Conservation (phyloP, 1,140 invertebrate species). For the Trichonephila inaurata region DNA sequence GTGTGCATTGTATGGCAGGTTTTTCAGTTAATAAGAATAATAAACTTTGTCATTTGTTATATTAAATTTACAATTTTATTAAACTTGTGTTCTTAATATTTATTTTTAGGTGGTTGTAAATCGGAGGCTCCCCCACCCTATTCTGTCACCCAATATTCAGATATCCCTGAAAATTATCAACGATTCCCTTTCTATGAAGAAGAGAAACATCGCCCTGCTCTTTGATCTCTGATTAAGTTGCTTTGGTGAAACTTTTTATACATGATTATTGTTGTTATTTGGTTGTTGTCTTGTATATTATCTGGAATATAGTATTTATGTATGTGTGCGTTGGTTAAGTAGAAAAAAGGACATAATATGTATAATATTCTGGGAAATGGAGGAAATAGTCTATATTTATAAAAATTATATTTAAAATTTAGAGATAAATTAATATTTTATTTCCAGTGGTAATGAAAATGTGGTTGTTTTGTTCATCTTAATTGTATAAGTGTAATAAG, state of each 20-base stretch:
- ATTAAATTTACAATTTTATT: no score
- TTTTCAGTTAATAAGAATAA: no score
- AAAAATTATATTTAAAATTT: conserved; percentile 8
- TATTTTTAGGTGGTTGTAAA: conserved; percentile 40
- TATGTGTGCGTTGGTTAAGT: not conserved
- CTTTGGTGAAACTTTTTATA: not conserved
- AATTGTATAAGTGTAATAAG: not conserved
- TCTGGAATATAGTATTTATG: conserved; percentile 57
- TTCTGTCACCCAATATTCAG: conserved; percentile 55
- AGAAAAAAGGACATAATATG: not conserved
- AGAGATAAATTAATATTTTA: not conserved
- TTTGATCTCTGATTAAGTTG: conserved; percentile 1
- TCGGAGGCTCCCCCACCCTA: conserved; percentile 64
- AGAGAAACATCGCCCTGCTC: conserved; percentile 1
- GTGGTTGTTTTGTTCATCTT: not conserved
- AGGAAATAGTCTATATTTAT: conserved; percentile 10
- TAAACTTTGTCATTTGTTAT: no score
- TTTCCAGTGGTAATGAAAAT: not conserved
- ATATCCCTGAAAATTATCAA: conserved; percentile 62
- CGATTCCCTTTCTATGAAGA: conserved; percentile 59
- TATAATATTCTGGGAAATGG: not conserved
- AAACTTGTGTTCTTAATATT: not conserved
- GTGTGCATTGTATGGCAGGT: no score
- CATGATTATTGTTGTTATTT: conserved; percentile 11
- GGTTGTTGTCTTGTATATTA: conserved; percentile 4